A percentile compares a stretch with the other conserved stretches of the same genome.
These are phyloP conservation scores for Euphydryas editha DNA, from an alignment of 2,888 invertebrate species.

Conservation along the genomic window DNA sequence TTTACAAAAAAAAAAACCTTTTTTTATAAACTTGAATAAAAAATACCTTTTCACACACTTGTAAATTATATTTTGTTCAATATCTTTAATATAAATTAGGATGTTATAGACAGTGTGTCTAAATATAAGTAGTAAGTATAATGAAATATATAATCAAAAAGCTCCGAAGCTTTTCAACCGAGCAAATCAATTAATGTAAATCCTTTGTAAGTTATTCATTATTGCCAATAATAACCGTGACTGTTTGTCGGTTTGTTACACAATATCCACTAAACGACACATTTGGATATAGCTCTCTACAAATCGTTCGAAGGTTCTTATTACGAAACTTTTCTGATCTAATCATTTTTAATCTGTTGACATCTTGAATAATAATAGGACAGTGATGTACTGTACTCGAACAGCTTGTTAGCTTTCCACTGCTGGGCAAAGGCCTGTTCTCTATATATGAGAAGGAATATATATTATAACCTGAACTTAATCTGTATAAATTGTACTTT, in stretches of 20 bases:
- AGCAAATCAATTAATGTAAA: background rate
- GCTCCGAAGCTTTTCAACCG: background rate
- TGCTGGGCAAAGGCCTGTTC: too few relatives aligned
- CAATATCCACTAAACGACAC: constrained; percentile 37
- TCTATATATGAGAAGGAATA: too few relatives aligned
- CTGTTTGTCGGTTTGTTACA: constrained; percentile 37
- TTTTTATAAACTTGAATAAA: too few relatives aligned
- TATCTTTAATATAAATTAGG: constrained; percentile 19
- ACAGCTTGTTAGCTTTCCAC: background rate
- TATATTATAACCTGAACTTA: too few relatives aligned
- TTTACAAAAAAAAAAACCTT: too few relatives aligned
- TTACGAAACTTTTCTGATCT: background rate
- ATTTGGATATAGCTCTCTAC: constrained; percentile 35
- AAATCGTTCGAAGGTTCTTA: constrained; percentile 29
- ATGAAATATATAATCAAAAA: too few relatives aligned
- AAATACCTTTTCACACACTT: too few relatives aligned
- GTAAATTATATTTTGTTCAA: too few relatives aligned
- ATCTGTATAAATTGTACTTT: too few relatives aligned
- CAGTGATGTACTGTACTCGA: too few relatives aligned
- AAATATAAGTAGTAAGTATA: too few relatives aligned
- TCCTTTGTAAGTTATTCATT: constrained; percentile 29
- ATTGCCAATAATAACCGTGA: constrained; percentile 26
- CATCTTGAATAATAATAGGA: background rate
- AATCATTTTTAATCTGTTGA: constrained; percentile 4
- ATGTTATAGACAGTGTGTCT: too few relatives aligned